phyloP scores from a whole-genome alignment of 2,797 vertebrate genomes.

The Lindbergichthys nudifrons region DNA sequence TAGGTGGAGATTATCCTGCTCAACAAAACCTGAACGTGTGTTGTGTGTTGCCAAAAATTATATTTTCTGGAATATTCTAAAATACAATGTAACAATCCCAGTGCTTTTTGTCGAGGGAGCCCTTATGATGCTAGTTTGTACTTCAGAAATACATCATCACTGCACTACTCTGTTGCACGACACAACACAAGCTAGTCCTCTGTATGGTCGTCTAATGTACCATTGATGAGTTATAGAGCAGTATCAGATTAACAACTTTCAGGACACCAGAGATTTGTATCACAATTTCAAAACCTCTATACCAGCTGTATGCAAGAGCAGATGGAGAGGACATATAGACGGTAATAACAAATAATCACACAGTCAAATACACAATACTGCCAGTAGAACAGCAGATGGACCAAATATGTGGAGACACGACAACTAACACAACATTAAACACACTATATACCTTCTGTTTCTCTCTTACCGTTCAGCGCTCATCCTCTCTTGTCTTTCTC shows the following conservation, averaged over 20 bases:
- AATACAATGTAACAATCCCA: no score
- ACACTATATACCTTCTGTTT: not conserved
- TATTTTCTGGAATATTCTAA: no score
- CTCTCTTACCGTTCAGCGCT: not conserved
- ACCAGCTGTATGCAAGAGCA: not conserved
- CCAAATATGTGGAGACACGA: not conserved
- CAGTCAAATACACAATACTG: not conserved
- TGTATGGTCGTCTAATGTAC: not conserved
- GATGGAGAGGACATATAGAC: not conserved
- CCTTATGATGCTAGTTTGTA: no score
- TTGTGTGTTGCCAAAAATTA: no score
- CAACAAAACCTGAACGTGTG: no score
- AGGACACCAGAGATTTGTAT: not conserved
- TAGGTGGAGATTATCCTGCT: no score
- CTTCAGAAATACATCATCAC: no score
- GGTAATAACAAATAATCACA: not conserved
- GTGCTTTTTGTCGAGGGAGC: no score
- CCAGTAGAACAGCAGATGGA: constrained; percentile 5
- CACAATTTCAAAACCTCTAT: not conserved
- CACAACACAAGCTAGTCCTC: not conserved
- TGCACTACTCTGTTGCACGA: constrained; percentile 8
- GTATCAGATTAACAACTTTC: not conserved
- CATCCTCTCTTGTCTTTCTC: not conserved
- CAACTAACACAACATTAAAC: not conserved
- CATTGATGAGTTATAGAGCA: not conserved